phyloP scores from a whole-genome alignment of 2,888 invertebrate genomes.

The Drosophila mulleri region DNA sequence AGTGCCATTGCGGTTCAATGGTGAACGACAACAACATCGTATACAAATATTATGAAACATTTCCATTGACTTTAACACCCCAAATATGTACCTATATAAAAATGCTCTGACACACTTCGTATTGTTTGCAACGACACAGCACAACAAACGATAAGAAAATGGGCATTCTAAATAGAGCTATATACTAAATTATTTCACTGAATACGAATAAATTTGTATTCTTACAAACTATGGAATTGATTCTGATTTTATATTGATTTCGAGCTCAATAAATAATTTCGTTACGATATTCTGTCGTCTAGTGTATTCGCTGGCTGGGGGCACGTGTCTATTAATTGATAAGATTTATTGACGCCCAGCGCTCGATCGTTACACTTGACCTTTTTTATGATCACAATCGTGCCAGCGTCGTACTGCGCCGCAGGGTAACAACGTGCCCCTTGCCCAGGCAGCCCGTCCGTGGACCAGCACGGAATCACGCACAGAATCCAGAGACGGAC shows the following conservation, averaged over 20 bases:
- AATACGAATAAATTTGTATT: not conserved
- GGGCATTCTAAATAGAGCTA: no score
- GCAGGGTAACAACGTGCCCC: slow-evolving; percentile 46
- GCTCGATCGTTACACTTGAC: slow-evolving; percentile 54
- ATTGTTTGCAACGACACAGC: slow-evolving; percentile 27
- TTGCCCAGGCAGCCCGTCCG: slow-evolving; percentile 28
- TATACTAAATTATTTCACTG: not conserved
- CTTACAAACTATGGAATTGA: not conserved
- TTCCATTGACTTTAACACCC: slow-evolving; percentile 50
- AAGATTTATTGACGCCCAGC: slow-evolving; percentile 72
- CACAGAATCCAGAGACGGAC: slow-evolving; percentile 8
- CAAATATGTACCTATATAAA: slow-evolving; percentile 25
- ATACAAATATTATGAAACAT: slow-evolving; percentile 55
- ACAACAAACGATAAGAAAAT: slow-evolving; percentile 1
- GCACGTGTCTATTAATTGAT: slow-evolving; percentile 56
- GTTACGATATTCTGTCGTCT: slow-evolving; percentile 1
- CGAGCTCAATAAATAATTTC: not conserved
- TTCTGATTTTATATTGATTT: not conserved
- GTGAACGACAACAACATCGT: slow-evolving; percentile 14
- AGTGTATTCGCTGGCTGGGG: slow-evolving; percentile 16
- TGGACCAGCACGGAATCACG: slow-evolving; percentile 40
- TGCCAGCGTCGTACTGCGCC: slow-evolving; percentile 40
- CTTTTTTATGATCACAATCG: slow-evolving; percentile 33
- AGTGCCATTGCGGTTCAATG: slow-evolving; percentile 5
- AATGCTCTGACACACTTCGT: slow-evolving; percentile 6